Conservation (phyloP, 1,140 invertebrate genomes). For the Ips nitidus region DNA sequence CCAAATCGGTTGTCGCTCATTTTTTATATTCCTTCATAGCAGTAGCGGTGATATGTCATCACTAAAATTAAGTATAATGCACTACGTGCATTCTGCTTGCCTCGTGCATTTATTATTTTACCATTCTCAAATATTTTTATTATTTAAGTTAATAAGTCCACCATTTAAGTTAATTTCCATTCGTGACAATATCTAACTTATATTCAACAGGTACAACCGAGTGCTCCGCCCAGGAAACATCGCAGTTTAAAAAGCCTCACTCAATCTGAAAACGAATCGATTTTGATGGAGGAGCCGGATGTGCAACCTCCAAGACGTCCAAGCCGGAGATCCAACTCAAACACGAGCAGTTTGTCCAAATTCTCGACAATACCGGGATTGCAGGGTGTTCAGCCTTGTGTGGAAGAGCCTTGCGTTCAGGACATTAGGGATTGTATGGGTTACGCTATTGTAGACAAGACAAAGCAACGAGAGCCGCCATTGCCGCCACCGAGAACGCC, state of each 20-base stretch:
- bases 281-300: slow-evolving; percentile 44
- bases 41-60: no score
- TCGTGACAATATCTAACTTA: no score
- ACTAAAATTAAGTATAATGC: no score
- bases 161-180: no score
- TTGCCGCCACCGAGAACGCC: slow-evolving; percentile 54
- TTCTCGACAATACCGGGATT: not conserved
- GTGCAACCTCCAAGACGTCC: slow-evolving; percentile 12
- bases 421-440: slow-evolving; percentile 58
- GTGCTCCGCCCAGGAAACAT: slow-evolving; percentile 39
- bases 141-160: no score
- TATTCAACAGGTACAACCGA: slow-evolving; percentile 37
- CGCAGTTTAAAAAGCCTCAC: slow-evolving; percentile 48
- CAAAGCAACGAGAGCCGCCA: slow-evolving; percentile 56
- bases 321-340: slow-evolving; percentile 17
- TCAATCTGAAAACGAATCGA: slow-evolving; percentile 55
- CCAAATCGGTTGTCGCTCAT: no score
- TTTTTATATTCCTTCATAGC: no score
- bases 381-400: slow-evolving; percentile 34
- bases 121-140: no score
- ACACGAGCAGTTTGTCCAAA: slow-evolving; percentile 22
- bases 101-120: no score
- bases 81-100: no score
- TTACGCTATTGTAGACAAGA: slow-evolving; percentile 69
- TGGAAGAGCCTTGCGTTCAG: slow-evolving; percentile 47